These are phyloP conservation scores for Tetrax tetrax DNA, from an alignment of 2,113 vertebrate genomes.

Conservation along the genomic window DNA sequence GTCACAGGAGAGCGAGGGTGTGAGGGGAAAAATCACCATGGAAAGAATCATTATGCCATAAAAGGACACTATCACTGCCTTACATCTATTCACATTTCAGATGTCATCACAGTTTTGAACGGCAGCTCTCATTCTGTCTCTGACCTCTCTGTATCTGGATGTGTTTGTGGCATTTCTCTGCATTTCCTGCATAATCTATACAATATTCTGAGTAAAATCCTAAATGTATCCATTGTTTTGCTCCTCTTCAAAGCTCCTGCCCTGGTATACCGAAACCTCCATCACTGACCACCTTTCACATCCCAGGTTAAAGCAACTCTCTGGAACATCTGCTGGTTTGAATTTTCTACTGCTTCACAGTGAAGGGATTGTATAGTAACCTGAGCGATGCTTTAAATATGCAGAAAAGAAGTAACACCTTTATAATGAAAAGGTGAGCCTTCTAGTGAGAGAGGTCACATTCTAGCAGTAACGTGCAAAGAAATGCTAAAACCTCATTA, in stretches of 20 bases:
- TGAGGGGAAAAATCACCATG: not conserved
- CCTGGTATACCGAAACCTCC: not conserved
- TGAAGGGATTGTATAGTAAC: not conserved
- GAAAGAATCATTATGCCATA: not conserved
- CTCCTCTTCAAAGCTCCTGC: not conserved
- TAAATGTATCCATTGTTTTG: not conserved
- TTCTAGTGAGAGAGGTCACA: not conserved
- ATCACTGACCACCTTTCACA: not conserved
- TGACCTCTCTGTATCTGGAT: not conserved
- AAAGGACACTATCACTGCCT: not conserved
- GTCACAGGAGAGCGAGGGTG: not conserved
- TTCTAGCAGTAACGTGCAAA: not conserved
- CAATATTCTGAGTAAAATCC: not conserved
- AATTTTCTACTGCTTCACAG: not conserved
- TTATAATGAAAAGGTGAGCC: not conserved
- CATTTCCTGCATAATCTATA: not conserved
- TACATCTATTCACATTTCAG: not conserved
- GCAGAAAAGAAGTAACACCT: not conserved
- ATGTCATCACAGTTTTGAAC: not conserved
- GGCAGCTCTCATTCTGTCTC: not conserved
- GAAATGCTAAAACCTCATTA: constrained; percentile 38
- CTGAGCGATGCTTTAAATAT: not conserved
- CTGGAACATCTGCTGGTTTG: not conserved
- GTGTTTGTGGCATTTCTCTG: not conserved
- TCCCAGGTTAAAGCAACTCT: not conserved